Base-by-base conservation (phyloP, 2,888 invertebrate species). In the Gasteruption jaculator region DNA sequence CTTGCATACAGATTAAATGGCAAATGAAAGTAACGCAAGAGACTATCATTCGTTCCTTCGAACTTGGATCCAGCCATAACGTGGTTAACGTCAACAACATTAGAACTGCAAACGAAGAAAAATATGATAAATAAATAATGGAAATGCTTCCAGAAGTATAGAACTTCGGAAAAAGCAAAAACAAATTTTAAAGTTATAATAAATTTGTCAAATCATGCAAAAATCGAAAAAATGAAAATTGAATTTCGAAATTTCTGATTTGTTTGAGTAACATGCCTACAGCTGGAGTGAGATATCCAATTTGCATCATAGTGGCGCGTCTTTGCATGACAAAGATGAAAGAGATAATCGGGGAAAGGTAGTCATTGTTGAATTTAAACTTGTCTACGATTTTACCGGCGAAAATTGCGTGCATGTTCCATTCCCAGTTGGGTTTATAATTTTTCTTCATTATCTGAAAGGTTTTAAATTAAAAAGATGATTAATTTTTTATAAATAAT, bases 1-100 rank as follows among this genome's bases (percentile, higher is more conserved):
- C 75, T 29, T 76, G 74, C 1, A 81, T 58, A 57, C 76, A 77
- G 10, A 75, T 57, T 38, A 80, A 75, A 60, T 83, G 82, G 7
- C 75, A 72, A 20, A 80, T 68, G 3, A 83, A 70, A 58, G 78
- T 80, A 30, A 80, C 71, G 50, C 75, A 76, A 32, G 75, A 72
- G 25, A 83, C 52, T 21, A 74, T 51, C 42, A 82, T 60, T 35
- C 83, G 73, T 33, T 79, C 78, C 24, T 67, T 68, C 39, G 77
- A 76, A 38, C 71, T 73, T 2, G 81, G 75, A 49, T 79, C 76
- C 50, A 83, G 58, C 58, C 77, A 71, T 26, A 82, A 58, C 1
- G 77, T 72, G n/a, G 74, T 67, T 40, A 83, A 52, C 3, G 81
- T 81, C 39, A 82, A 62, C 4, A 76, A 41, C 18, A 80, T 73